These are phyloP conservation scores for Meles meles DNA, from an alignment of 2,113 vertebrate genomes.

Conservation along the genomic window DNA sequence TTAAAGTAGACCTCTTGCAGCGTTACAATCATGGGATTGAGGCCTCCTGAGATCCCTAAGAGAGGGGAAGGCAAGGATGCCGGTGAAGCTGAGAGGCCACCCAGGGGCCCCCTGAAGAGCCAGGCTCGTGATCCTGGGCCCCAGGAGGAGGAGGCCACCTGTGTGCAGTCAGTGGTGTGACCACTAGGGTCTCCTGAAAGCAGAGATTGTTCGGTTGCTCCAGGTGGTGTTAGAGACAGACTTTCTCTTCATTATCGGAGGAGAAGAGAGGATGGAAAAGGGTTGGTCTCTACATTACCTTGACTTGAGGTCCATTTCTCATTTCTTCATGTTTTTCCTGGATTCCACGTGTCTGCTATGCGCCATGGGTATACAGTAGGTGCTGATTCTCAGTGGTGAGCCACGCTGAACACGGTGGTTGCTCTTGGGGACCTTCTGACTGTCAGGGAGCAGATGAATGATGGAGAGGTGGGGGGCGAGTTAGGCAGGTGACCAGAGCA, in stretches of 20 bases:
- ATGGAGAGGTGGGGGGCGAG: not conserved
- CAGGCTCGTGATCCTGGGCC: not conserved
- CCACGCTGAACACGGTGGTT: not conserved
- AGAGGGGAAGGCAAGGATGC: not conserved
- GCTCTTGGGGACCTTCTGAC: not conserved
- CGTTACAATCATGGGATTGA: not conserved
- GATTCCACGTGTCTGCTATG: not conserved
- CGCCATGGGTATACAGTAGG: not conserved
- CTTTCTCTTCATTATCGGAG: not conserved
- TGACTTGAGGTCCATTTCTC: not conserved
- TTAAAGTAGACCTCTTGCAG: not conserved
- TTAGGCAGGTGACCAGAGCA: not conserved
- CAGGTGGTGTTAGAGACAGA: not conserved
- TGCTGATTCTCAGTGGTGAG: not conserved
- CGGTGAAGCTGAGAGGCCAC: not conserved
- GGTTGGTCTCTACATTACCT: not conserved
- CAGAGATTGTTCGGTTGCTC: too few relatives aligned
- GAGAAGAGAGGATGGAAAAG: not conserved
- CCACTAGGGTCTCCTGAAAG: not conserved
- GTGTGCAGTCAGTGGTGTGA: too few relatives aligned
- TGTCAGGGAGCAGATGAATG: fast-evolving
- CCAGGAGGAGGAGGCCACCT: not conserved
- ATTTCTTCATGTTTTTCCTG: not conserved
- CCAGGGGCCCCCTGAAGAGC: not conserved
- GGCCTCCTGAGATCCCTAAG: not conserved